Evolutionary conservation across 2,888 invertebrate genomes (phyloP).

Genomic region (Heliconius sara): DNA sequence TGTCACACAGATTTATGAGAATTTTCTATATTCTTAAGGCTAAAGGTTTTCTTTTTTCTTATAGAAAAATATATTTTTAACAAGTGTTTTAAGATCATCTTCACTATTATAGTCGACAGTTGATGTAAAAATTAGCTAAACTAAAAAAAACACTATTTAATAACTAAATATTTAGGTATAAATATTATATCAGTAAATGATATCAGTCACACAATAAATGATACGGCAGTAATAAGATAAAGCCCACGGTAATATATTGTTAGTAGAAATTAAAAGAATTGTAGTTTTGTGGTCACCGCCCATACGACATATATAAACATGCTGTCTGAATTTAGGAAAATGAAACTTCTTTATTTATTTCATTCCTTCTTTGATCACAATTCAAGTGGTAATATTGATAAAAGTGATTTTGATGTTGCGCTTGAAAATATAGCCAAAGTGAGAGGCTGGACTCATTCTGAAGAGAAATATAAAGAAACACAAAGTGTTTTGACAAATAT

Average conservation of each 20-base stretch:
- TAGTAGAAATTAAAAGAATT: not conserved
- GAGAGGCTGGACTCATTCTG: slow-evolving; percentile 88
- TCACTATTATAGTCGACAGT: no score
- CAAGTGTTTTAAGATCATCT: not conserved
- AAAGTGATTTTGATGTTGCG: slow-evolving; percentile 91
- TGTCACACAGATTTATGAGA: slow-evolving; percentile 48
- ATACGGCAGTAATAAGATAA: not conserved
- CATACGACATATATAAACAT: slow-evolving; percentile 38
- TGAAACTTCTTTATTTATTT: slow-evolving; percentile 81
- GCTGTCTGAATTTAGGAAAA: slow-evolving; percentile 91
- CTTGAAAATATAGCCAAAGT: slow-evolving; percentile 91
- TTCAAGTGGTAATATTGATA: slow-evolving; percentile 91
- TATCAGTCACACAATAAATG: slow-evolving; percentile 4
- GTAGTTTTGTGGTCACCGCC: not conserved
- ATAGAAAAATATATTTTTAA: not conserved
- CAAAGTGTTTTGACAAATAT: slow-evolving; percentile 88
- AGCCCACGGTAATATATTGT: not conserved
- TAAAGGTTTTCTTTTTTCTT: not conserved
- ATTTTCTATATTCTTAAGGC: slow-evolving; percentile 9
- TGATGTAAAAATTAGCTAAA: not conserved
- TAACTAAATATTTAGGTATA: not conserved
- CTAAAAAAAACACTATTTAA: no score
- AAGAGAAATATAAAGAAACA: slow-evolving; percentile 87
- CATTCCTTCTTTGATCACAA: slow-evolving; percentile 91
- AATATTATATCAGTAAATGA: not conserved